Base-by-base conservation (phyloP, 2,888 invertebrate species). In the Dendrolimus pini region DNA sequence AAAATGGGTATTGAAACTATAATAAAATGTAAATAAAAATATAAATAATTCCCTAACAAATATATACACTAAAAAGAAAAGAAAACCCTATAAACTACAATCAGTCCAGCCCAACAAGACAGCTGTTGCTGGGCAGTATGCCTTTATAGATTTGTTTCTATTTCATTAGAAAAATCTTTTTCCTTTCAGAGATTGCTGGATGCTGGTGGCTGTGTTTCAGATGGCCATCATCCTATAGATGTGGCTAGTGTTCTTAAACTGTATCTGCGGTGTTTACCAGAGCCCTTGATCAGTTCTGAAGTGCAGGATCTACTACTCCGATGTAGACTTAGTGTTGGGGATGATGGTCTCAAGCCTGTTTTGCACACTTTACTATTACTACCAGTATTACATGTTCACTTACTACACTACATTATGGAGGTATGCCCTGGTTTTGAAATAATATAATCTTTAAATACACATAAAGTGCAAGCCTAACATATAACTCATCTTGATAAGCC, bases 181-280 rank as follows among this genome's bases (percentile, higher is more conserved):
- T 41, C 9, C 54, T 72, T 78, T 60, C 81, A 95, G 95, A 83
- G 92, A 69, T 85, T 92, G 61, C 79, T 97, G 60, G 96, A 97
- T 75, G 93, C 92, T 55, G 96, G 96, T 8, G 93, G 93, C 56
- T 91, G 89, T 57, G 89, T 97, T 56, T 93, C 93, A 13, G 93
- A 93, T 56, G 93, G 93, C 3, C 94, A 95, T 76, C 94, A 95
- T 73, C 95, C 96, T 1, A 94, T 96, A 67, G 98, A 98, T 84
- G 94, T 97, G 13, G 96, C 97, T 1, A 96, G 95, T 77, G 93
- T 97, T 42, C 86, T 98, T 41, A 98, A 98, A 79, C 93, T 95
- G 55, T 98, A 97, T 79, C 93, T 98, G 62, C 91, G 97, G 60
- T 94, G 95, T 78, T 85, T 98, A 57, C 97, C 97, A 0, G 96